Evolutionary conservation across 1,140 invertebrate species (phyloP), one percentile per base, ranked within the genome.

Genomic region (Nylanderia fulva): DNA sequence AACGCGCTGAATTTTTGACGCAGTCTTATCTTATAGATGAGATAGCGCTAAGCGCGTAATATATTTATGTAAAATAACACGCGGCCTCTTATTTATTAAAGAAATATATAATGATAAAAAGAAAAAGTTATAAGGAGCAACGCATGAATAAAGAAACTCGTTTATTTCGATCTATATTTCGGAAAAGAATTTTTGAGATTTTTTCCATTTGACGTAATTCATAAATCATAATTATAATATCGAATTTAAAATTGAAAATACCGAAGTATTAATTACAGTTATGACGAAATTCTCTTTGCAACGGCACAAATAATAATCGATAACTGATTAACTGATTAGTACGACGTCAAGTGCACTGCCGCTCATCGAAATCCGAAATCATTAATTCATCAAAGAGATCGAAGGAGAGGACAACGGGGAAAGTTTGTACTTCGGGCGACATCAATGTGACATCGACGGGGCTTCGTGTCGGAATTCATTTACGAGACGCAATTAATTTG

Each of bases 311-410:
- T 56, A 86, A 75, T 63, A 54, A 33, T 36, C 24, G 54, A 1
- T 74, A 61, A 8, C 45, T 79, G 45, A 83, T 86, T 48, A 33
- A 52, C 24, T 68, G 39, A 61, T 83, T 86, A 68, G 72, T 68
- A 61, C 58, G 76, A 87, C 18, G 33, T 86, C 56, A 54, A 76
- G 45, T 48, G 63, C 29, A 54, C 52, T 58, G 58, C 36, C 52
- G 42, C 36, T 39, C 5, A 9, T 48, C 42, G 60, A 15, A 52
- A n/a, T n/a, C n/a, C n/a, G n/a, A n/a, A n/a, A 52, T 36, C 69
- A 29, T 86, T 87, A 74, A 87, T 87, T 82, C 54, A 56, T 86
- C 84, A 71, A 77, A 77, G 60, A 15, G 33, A 15, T 77, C 42
- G 13, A 61, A 36, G 13, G 29, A 63, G 33, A 58, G 42, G 5